phyloP scores from a whole-genome alignment of 2,113 vertebrate genomes.

The Limnothrissa miodon region DNA sequence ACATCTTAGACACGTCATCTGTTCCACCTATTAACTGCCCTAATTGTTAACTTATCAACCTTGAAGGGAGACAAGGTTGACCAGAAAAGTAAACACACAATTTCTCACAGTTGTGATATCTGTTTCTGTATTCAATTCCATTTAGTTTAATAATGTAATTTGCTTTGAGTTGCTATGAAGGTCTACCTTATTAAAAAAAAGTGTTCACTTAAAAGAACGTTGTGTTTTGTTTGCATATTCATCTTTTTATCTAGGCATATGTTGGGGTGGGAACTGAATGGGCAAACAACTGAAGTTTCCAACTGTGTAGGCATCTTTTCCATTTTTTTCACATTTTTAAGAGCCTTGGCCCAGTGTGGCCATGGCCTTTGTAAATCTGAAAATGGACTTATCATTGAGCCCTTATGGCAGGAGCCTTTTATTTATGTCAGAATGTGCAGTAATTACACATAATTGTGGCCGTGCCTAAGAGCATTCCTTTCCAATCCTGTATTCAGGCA shows the following conservation, averaged over 20 bases:
- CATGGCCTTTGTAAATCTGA: not conserved
- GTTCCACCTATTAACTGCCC: conserved; percentile 39
- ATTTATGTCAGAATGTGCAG: not conserved
- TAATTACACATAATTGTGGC: not conserved
- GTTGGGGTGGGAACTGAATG: conserved; percentile 25
- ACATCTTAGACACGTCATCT: conserved; percentile 54
- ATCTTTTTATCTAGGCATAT: conserved; percentile 27
- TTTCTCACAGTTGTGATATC: conserved; percentile 28
- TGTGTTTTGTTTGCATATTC: not conserved
- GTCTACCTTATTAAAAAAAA: not conserved
- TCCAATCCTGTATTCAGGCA: not conserved
- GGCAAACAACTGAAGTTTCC: conserved; percentile 31
- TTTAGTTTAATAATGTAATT: not conserved
- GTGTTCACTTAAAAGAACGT: not conserved
- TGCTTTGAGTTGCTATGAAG: not conserved
- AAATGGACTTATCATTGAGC: not conserved
- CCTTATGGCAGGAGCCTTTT: not conserved
- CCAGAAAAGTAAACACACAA: conserved; percentile 39
- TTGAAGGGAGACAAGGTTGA: conserved; percentile 54
- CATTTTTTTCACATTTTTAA: conserved; percentile 25
- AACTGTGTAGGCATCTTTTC: conserved; percentile 22
- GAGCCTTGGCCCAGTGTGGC: conserved; percentile 22
- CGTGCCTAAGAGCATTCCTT: not conserved
- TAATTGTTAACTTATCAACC: conserved; percentile 56
- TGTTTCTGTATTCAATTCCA: conserved; percentile 19